Percentiles rank a stretch among this genome's conserved stretches.
Evolutionary conservation across 2,888 invertebrate genomes (phyloP).

Genomic region (Cylloceria caligata): DNA sequence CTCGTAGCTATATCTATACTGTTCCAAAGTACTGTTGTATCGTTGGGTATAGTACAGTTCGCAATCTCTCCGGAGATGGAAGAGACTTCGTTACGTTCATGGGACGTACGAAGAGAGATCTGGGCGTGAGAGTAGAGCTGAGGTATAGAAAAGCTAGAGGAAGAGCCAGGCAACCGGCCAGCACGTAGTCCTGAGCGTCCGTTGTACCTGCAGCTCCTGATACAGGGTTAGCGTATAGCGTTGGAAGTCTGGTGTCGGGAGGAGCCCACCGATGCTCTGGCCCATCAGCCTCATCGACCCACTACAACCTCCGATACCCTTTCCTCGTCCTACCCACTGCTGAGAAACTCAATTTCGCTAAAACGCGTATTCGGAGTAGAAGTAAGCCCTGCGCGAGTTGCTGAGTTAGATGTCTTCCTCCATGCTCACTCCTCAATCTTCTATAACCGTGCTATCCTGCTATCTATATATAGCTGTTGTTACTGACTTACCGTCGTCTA

Average conservation of each 20-base stretch:
- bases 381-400: constrained; percentile 16
- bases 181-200: constrained; percentile 51
- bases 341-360: constrained; percentile 81
- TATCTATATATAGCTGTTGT: background rate
- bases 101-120: constrained; percentile 56
- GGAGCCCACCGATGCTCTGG: constrained; percentile 43
- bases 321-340: constrained; percentile 41
- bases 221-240: background rate
- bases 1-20: constrained; percentile 34
- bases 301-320: constrained; percentile 26
- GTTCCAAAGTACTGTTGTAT: constrained; percentile 28
- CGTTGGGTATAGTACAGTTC: constrained; percentile 58
- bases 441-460: constrained; percentile 25
- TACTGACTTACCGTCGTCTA: constrained; percentile 30
- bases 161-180: constrained; percentile 41
- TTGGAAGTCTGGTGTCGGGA: constrained; percentile 26
- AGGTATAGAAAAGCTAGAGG: constrained; percentile 38
- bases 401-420: constrained; percentile 1
- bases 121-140: constrained; percentile 36
- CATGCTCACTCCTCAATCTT: constrained; percentile 12
- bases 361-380: constrained; percentile 73
- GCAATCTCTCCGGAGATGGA: constrained; percentile 64
- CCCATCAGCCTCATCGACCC: constrained; percentile 60
- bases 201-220: constrained; percentile 13
- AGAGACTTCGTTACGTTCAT: constrained; percentile 70